phyloP scores from a whole-genome alignment of 2,888 invertebrate genomes.

The Anarsia innoxiella region DNA sequence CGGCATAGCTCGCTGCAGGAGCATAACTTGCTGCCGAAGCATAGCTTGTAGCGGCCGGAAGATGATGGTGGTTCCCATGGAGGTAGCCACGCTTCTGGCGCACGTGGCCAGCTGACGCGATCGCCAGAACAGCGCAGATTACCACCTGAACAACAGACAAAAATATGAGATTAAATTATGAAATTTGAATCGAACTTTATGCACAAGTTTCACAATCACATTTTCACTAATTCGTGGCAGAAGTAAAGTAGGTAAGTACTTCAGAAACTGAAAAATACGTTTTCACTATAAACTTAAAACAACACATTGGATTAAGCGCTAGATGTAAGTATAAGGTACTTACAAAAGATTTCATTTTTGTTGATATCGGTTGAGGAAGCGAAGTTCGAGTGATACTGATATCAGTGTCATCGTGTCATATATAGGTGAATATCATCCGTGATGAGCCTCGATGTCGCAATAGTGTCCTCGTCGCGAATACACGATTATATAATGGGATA shows the following conservation, averaged over 20 bases:
- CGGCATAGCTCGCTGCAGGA: conserved; percentile 9
- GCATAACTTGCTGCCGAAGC: too few relatives aligned
- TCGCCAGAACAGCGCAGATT: conserved; percentile 25
- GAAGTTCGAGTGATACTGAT: conserved; percentile 14
- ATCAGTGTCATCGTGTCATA: conserved; percentile 13
- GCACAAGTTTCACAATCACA: too few relatives aligned
- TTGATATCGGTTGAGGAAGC: conserved; percentile 9
- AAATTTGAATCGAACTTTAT: too few relatives aligned
- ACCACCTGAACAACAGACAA: conserved; percentile 19
- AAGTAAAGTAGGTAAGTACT: too few relatives aligned
- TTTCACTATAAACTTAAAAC: too few relatives aligned
- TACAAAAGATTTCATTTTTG: conserved; percentile 38
- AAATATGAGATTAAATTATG: background rate
- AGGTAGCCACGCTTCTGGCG: conserved; percentile 32
- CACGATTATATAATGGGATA: too few relatives aligned
- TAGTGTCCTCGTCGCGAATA: conserved; percentile 13
- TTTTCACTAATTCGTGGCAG: too few relatives aligned
- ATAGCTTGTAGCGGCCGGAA: conserved; percentile 10
- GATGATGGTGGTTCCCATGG: conserved; percentile 28
- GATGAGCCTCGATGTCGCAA: conserved; percentile 10
- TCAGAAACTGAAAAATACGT: too few relatives aligned
- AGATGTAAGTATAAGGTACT: conserved; percentile 24
- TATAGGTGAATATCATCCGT: conserved; percentile 14
- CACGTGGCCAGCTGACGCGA: conserved; percentile 25
- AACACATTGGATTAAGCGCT: too few relatives aligned